Percentiles rank a stretch among this genome's conserved stretches.
These are phyloP conservation scores for Lucifuga dentata DNA, from an alignment of 2,113 vertebrate species.

Conservation along the genomic window DNA sequence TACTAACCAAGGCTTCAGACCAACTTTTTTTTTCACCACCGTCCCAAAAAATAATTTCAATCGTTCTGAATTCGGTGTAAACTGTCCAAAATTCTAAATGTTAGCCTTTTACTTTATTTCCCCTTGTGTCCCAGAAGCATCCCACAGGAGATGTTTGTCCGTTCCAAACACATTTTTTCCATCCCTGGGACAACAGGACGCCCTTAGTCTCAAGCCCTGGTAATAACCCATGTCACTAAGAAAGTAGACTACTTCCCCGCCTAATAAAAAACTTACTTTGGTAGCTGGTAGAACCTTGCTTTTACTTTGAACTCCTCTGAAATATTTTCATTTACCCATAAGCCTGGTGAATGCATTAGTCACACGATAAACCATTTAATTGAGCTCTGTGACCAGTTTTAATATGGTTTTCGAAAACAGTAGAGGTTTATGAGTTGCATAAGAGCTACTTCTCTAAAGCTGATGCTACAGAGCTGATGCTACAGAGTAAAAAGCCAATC, in stretches of 20 bases:
- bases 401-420: too few species aligned
- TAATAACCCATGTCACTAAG: constrained; percentile 2
- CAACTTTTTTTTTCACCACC: not conserved
- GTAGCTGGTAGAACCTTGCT: constrained; percentile 6
- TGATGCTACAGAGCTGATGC: too few species aligned
- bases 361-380: not conserved
- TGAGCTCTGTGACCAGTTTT: too few species aligned
- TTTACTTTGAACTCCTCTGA: constrained; percentile 7
- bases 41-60: not conserved
- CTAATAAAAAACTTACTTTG: not conserved
- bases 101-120: not conserved
- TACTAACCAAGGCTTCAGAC: not conserved
- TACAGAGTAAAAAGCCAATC: too few species aligned
- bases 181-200: too few species aligned
- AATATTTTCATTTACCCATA: not conserved
- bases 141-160: too few species aligned
- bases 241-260: constrained; percentile 3
- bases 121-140: too few species aligned
- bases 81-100: not conserved
- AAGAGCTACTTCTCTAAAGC: too few species aligned
- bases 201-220: not conserved
- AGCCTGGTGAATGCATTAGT: not conserved
- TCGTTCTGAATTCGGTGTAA: not conserved
- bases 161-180: too few species aligned
- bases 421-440: too few species aligned